Percentiles rank a stretch among this genome's conserved stretches.
Evolutionary conservation across 2,888 invertebrate genomes (phyloP).

Genomic region (Pseudococcus jackbeardsleyi): DNA sequence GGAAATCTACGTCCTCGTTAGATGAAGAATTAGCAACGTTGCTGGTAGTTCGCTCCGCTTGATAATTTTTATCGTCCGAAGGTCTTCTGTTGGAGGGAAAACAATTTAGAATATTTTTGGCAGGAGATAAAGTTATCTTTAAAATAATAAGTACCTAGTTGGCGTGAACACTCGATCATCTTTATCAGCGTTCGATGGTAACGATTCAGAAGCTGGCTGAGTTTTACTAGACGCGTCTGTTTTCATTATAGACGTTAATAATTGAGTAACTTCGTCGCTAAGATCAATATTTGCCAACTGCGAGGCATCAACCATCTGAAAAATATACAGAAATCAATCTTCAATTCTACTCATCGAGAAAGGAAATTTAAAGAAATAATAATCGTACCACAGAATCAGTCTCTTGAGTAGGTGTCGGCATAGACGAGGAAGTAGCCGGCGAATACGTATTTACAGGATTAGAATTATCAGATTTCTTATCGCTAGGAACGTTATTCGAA

Average conservation of each 20-base stretch:
- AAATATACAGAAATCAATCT: not conserved
- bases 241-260: constrained; percentile 66
- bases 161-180: not conserved
- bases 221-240: not conserved
- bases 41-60: not conserved
- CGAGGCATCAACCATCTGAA: constrained; percentile 60
- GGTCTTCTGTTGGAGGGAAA: not conserved
- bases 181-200: constrained; percentile 11
- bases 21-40: not conserved
- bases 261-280: constrained; percentile 67
- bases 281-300: constrained; percentile 66
- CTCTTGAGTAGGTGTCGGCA: constrained; percentile 31
- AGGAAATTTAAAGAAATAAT: not conserved
- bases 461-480: constrained; percentile 7
- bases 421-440: not conserved
- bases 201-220: constrained; percentile 1
- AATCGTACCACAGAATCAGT: constrained; percentile 58
- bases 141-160: not conserved
- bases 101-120: not conserved
- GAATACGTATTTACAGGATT: constrained; percentile 10
- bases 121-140: not conserved
- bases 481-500: constrained; percentile 50
- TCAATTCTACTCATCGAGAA: not conserved
- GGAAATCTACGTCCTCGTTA: constrained; percentile 59
- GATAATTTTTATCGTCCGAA: constrained; percentile 30